Base-by-base conservation (phyloP, 2,888 invertebrate species). In the Dryobota labecula region DNA sequence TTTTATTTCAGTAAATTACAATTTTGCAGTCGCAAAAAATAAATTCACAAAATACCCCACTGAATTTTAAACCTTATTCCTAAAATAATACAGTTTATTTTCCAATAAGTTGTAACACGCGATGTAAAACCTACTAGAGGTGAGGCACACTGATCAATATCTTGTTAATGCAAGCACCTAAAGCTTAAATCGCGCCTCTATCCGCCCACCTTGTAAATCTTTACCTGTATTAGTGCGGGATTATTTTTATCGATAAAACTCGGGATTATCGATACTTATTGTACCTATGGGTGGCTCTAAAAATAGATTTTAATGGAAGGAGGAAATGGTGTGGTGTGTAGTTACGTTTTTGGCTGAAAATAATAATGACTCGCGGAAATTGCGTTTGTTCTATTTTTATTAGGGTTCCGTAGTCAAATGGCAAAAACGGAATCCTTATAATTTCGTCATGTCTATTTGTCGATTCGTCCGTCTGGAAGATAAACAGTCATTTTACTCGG, bases 171-270 rank as follows among this genome's bases (percentile, higher is more conserved):
- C 89, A 86, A 83, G 88, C 6, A 27, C 36, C n/a, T 87, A 88
- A 92, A 90, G 90, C 90, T 91, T 89, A 86, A 87, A 88, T 86
- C 85, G 78, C 86, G 85, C 87, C 86, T 86, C 86, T 87, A 84
- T 84, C 87, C 90, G 87, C 89, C 88, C 88, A 85, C 86, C 88
- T 87, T 88, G 88, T 92, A 92, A 92, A 91, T 91, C 91, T 90
- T 89, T 87, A 53, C 65, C 60, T 63, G 67, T 61, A 73, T 70
- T 85, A 79, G 70, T 60, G 61, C n/a, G 18, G 72, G 60, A 73
- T 84, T 75, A 76, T 66, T 56, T 82, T 74, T 80, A 76, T 83
- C 82, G 87, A 84, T 76, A 84, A 65, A 73, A 41, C 45, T 24
- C 47, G 56, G 66, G 70, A 83, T 82, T 88, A 82, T 84, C 82